Evolutionary conservation across 2,797 vertebrate species (phyloP).

Genomic region (Rhabdomys pumilio): DNA sequence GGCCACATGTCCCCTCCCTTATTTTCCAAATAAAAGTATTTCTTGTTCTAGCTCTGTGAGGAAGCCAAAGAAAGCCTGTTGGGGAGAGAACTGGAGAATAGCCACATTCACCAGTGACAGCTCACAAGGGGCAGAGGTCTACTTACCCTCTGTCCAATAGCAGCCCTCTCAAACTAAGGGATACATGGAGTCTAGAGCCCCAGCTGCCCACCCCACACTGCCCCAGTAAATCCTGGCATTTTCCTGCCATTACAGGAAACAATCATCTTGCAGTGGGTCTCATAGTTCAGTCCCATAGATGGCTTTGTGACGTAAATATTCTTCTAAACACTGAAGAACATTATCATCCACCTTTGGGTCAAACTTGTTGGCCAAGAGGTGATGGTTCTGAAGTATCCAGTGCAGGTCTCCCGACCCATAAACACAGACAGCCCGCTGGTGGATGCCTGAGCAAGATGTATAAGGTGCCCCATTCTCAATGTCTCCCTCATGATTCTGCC

Average conservation of each 20-base stretch:
- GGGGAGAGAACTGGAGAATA: background rate
- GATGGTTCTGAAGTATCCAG: conserved; percentile 93
- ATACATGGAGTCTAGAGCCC: background rate
- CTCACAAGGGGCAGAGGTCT: no score
- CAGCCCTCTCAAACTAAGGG: background rate
- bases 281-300: conserved; percentile 86
- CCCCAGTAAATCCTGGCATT: background rate
- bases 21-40: background rate
- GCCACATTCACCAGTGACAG: background rate
- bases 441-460: conserved; percentile 90
- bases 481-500: conserved; percentile 91
- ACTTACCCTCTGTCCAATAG: background rate
- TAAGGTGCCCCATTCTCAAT: conserved; percentile 92
- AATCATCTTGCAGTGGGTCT: background rate
- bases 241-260: background rate
- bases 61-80: background rate
- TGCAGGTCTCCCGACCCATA: conserved; percentile 93
- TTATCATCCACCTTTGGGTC: conserved; percentile 92
- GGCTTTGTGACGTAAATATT: conserved; percentile 91
- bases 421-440: conserved; percentile 91
- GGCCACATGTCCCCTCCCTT: background rate
- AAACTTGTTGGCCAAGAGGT: conserved; percentile 97
- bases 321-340: conserved; percentile 93
- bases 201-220: background rate
- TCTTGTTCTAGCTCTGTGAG: background rate